Conservation (phyloP, 1,140 invertebrate species). For the Vanessa tameamea region DNA sequence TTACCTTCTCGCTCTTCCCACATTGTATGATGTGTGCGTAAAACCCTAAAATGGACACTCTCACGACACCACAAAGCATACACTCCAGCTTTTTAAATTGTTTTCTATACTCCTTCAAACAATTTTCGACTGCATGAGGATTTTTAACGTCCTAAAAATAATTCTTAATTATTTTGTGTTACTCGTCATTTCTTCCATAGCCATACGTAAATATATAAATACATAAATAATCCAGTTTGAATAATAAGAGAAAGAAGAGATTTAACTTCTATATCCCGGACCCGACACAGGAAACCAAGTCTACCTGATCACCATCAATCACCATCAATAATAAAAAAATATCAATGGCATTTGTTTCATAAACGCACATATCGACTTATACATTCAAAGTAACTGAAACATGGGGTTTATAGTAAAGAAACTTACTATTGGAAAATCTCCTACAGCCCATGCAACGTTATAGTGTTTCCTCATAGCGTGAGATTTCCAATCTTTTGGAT, state of each 20-base stretch:
- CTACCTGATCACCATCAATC: too few species aligned
- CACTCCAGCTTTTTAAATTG: slow-evolving; percentile 78
- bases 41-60: slow-evolving; percentile 83
- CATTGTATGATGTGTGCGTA: slow-evolving; percentile 84
- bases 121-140: slow-evolving; percentile 46
- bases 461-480: slow-evolving; percentile 48
- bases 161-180: neutral
- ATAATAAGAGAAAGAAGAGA: too few species aligned
- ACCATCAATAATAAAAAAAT: too few species aligned
- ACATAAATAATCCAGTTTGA: too few species aligned
- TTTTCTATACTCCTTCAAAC: slow-evolving; percentile 56
- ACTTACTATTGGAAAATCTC: slow-evolving; percentile 64
- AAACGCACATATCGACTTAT: too few species aligned
- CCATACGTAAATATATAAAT: too few species aligned
- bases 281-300: too few species aligned
- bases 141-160: slow-evolving; percentile 57
- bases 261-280: too few species aligned
- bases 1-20: slow-evolving; percentile 81
- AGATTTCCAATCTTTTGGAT: slow-evolving; percentile 33
- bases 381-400: too few species aligned
- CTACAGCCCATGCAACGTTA: slow-evolving; percentile 56
- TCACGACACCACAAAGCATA: slow-evolving; percentile 79
- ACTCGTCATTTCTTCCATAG: too few species aligned
- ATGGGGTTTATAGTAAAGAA: neutral
- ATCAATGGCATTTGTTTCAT: too few species aligned